A percentile compares a stretch with the other conserved stretches of the same genome.
Evolutionary conservation across 2,797 vertebrate species (phyloP).

Genomic region (Linurgus olivaceus): DNA sequence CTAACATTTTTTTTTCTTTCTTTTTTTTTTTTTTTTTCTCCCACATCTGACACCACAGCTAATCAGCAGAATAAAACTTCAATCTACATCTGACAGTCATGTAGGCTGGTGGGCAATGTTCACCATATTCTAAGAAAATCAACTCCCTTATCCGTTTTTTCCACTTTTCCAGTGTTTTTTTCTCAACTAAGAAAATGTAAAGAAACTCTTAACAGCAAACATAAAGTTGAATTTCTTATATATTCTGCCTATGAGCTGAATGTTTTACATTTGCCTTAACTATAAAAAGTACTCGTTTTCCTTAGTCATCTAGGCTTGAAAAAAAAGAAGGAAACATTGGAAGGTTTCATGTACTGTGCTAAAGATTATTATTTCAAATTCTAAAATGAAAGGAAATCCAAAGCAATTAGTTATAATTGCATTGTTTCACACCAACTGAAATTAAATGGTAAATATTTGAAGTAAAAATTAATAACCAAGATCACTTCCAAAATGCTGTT

Average conservation of each 20-base stretch:
- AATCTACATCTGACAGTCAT: conserved; percentile 20
- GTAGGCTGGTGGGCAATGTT: background rate
- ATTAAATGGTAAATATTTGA: conserved; percentile 68
- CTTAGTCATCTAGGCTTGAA: background rate
- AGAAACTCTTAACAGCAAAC: background rate
- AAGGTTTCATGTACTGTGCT: background rate
- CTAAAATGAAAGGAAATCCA: conserved; percentile 41
- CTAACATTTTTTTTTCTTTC: background rate
- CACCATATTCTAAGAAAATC: background rate
- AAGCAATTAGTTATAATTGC: conserved; percentile 25
- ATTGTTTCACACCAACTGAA: conserved; percentile 44
- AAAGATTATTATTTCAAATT: conserved; percentile 43
- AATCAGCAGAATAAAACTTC: conserved; percentile 47
- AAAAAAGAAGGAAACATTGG: background rate
- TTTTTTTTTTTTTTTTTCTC: background rate
- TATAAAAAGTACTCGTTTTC: conserved; percentile 1
- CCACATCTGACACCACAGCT: conserved; percentile 17
- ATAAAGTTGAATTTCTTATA: background rate
- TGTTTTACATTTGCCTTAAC: background rate
- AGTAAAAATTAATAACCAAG: conserved; percentile 49
- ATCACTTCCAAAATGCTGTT: conserved; percentile 57
- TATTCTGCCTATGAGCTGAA: background rate
- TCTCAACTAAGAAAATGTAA: background rate
- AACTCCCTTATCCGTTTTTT: background rate
- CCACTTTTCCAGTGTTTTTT: background rate